Percentiles rank a stretch among this genome's conserved stretches.
Conservation (phyloP, 2,888 invertebrate genomes). For the Theristus sp. region DNA sequence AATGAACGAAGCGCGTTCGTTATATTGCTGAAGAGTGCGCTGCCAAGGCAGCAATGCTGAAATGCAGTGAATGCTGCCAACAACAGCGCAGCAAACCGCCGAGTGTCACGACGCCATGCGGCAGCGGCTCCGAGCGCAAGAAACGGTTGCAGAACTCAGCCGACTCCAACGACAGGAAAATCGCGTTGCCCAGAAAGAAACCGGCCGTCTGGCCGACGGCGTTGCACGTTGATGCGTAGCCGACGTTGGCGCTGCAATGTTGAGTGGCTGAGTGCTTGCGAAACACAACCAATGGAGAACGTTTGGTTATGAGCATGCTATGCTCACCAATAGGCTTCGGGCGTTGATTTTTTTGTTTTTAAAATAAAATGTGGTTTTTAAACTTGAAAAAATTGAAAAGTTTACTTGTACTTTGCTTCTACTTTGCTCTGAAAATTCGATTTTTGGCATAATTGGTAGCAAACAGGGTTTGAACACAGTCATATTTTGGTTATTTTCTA, state of each 20-base stretch:
- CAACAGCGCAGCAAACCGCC: constrained; percentile 30
- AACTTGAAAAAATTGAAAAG: too few species aligned
- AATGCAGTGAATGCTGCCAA: too few species aligned
- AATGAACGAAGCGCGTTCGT: too few species aligned
- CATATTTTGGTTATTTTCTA: too few species aligned
- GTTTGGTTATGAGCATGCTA: neutral
- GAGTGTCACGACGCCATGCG: constrained; percentile 45
- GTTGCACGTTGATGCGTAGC: constrained; percentile 95
- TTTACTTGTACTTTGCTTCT: too few species aligned
- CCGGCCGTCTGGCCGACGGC: constrained; percentile 95
- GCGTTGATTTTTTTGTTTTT: too few species aligned
- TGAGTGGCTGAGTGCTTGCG: neutral
- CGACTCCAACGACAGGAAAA: constrained; percentile 88
- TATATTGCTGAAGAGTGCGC: too few species aligned
- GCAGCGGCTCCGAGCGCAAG: constrained; percentile 49
- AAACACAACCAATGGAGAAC: neutral
- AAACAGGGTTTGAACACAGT: too few species aligned
- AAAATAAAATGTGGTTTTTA: too few species aligned
- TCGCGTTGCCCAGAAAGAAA: constrained; percentile 82
- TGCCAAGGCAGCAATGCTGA: too few species aligned
- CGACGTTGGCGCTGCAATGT: constrained; percentile 69
- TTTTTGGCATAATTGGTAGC: too few species aligned
- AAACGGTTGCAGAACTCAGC: constrained; percentile 86
- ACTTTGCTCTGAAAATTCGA: too few species aligned
- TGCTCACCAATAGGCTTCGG: neutral